Evolutionary conservation across 2,797 vertebrate species (phyloP).

Genomic region (Chrosomus eos): DNA sequence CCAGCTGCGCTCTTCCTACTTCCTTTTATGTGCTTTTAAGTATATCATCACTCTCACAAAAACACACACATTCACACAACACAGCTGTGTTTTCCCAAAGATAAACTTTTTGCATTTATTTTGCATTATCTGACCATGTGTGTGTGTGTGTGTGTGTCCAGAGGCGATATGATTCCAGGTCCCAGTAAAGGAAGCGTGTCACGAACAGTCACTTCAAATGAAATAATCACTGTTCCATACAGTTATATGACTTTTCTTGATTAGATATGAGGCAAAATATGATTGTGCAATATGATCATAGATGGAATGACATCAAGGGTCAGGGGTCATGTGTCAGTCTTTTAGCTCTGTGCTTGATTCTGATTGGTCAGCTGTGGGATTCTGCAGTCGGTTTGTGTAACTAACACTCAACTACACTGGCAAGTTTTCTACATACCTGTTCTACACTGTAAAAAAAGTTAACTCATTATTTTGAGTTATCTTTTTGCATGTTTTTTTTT

Average conservation of each 20-base stretch:
- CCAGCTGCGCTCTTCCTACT: background rate
- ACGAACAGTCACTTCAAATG: no score
- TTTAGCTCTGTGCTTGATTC: no score
- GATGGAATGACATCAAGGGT: constrained; percentile 27
- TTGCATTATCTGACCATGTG: background rate
- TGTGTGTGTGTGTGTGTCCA: background rate
- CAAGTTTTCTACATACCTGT: no score
- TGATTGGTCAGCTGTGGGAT: no score
- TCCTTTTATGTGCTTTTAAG: background rate
- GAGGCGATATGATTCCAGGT: background rate
- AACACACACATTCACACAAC: background rate
- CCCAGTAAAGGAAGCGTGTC: background rate
- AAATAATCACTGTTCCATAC: background rate
- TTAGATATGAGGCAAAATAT: background rate
- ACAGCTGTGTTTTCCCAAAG: background rate
- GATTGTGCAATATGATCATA: constrained; percentile 21
- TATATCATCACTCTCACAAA: background rate
- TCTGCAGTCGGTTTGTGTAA: no score
- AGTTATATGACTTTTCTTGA: background rate
- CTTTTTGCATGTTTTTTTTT: no score
- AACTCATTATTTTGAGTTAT: no score
- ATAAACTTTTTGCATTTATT: background rate
- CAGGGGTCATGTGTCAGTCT: background rate
- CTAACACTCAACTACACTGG: no score
- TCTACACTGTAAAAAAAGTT: no score